Evolutionary conservation across 1,140 invertebrate species (phyloP).

Genomic region (Atta colombica): DNA sequence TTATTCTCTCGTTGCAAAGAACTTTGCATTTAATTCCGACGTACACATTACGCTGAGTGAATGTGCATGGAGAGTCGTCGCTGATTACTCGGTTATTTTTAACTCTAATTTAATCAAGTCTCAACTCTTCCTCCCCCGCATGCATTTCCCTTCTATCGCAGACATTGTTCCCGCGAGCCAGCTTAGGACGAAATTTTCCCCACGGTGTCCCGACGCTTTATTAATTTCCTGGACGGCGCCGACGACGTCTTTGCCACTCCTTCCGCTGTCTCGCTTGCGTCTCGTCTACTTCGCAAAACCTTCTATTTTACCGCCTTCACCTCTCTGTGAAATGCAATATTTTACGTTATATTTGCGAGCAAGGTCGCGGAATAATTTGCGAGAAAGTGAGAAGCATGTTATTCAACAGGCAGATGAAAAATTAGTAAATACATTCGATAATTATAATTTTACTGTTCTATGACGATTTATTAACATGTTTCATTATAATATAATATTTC

Average conservation of each 20-base stretch:
- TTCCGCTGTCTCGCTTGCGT: constrained; percentile 5
- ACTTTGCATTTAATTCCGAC: constrained; percentile 55
- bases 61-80: constrained; percentile 23
- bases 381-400: constrained; percentile 38
- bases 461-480: neutral
- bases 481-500: neutral
- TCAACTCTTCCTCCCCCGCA: neutral
- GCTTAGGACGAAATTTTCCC: constrained; percentile 62
- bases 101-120: constrained; percentile 57
- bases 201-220: constrained; percentile 69
- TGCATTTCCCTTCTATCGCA: neutral
- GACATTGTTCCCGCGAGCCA: constrained; percentile 35
- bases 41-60: constrained; percentile 30
- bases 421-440: neutral
- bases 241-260: constrained; percentile 28
- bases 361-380: constrained; percentile 31
- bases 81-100: constrained; percentile 58
- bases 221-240: constrained; percentile 74
- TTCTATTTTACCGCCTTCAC: constrained; percentile 29
- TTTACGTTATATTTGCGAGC: neutral
- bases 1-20: constrained; percentile 23
- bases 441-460: neutral
- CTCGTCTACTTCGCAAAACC: constrained; percentile 2
- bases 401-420: neutral
- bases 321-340: constrained; percentile 1